These are phyloP conservation scores for Pogonognathellus flavescens DNA, from an alignment of 1,140 invertebrate genomes.

Conservation along the genomic window DNA sequence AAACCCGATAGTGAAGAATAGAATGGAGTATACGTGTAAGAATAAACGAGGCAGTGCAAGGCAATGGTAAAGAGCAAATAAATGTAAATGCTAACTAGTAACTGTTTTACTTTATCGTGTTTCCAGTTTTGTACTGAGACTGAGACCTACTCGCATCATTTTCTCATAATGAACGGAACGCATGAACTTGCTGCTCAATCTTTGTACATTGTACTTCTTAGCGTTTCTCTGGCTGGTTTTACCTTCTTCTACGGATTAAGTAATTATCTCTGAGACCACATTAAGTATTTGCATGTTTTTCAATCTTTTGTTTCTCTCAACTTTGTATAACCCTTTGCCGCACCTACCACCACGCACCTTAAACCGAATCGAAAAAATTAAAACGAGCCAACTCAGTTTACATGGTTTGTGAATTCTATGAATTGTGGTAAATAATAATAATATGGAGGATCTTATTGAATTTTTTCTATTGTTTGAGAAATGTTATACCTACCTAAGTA, in stretches of 20 bases:
- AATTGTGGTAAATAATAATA: too few species aligned
- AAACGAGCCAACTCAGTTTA: too few species aligned
- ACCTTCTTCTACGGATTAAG: slow-evolving; percentile 10
- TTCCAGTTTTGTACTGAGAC: slow-evolving; percentile 11
- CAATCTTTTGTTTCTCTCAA: neutral
- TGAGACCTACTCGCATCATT: neutral
- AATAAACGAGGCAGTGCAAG: neutral
- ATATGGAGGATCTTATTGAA: too few species aligned
- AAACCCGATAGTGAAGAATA: neutral
- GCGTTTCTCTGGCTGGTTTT: neutral
- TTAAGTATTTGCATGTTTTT: neutral
- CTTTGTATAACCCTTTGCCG: neutral
- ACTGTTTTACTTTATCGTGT: slow-evolving; percentile 4
- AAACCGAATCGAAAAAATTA: neutral
- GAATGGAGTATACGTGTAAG: neutral
- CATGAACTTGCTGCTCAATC: slow-evolving; percentile 5
- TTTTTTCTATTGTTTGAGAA: too few species aligned
- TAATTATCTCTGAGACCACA: slow-evolving; percentile 30
- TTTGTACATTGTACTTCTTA: neutral
- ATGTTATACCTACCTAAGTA: too few species aligned
- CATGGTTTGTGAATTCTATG: too few species aligned
- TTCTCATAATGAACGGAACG: slow-evolving; percentile 30
- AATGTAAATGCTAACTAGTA: slow-evolving; percentile 26
- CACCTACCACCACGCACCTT: neutral
- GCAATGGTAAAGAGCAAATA: neutral